Percentiles rank a stretch among this genome's conserved stretches.
phyloP scores from a whole-genome alignment of 92 coral and sea anemone genomes.

The Palythoa grandiflora region DNA sequence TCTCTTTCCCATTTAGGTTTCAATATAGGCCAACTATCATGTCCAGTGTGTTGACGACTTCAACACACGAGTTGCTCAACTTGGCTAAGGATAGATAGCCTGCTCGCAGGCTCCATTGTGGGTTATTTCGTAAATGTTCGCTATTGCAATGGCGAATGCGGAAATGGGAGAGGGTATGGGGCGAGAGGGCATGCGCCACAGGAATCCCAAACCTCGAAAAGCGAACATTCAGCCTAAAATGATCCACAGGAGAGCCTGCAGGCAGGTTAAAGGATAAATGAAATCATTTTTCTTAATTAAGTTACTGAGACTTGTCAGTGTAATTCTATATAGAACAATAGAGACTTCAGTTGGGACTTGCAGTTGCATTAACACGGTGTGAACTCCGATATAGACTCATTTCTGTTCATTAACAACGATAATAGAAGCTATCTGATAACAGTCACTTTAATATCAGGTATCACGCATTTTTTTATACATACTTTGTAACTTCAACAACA shows the following conservation, averaged over 20 bases:
- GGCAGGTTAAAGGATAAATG: no score
- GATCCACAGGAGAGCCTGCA: neutral
- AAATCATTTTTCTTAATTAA: no score
- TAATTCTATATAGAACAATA: neutral
- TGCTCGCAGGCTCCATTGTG: neutral
- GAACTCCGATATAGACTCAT: neutral
- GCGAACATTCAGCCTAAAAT: neutral
- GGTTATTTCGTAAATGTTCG: neutral
- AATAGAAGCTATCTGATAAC: neutral
- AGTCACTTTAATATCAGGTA: neutral
- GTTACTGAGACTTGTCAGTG: neutral
- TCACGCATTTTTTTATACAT: neutral
- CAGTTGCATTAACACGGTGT: neutral
- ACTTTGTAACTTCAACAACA: neutral
- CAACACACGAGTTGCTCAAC: neutral
- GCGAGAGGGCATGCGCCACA: neutral
- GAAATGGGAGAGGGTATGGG: neutral
- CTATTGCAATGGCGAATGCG: neutral
- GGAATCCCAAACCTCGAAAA: neutral
- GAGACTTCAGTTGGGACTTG: neutral
- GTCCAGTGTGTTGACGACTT: neutral
- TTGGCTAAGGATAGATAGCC: neutral
- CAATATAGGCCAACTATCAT: constrained; percentile 16
- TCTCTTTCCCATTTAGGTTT: constrained; percentile 13
- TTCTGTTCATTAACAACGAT: neutral